phyloP scores from a whole-genome alignment of 2,888 invertebrate genomes.

The Parnassius smintheus region DNA sequence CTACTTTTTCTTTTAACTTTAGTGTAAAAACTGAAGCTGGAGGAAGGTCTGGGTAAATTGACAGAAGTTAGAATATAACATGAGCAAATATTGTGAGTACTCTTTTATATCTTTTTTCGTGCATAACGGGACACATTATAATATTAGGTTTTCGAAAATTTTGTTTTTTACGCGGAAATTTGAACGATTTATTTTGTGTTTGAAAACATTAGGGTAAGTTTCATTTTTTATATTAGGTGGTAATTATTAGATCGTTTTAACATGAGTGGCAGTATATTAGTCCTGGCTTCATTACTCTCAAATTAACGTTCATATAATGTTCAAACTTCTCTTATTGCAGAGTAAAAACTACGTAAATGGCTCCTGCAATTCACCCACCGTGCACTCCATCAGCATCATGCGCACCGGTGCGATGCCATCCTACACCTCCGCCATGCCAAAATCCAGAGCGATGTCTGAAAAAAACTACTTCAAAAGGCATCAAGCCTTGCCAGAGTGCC shows the following conservation, averaged over 20 bases:
- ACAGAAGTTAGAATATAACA: constrained; percentile 52
- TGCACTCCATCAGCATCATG: constrained; percentile 68
- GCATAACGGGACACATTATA: constrained; percentile 37
- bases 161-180: constrained; percentile 14
- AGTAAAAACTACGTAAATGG: constrained; percentile 41
- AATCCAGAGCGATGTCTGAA: constrained; percentile 62
- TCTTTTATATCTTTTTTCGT: constrained; percentile 28
- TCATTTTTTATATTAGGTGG: too few species aligned
- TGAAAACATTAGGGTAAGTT: constrained; percentile 4
- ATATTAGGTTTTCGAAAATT: constrained; percentile 17
- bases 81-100: constrained; percentile 67
- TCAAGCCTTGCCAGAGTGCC: constrained; percentile 62
- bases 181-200: constrained; percentile 16
- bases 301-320: constrained; percentile 13
- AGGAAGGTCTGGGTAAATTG: constrained; percentile 48
- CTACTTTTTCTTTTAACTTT: constrained; percentile 55
- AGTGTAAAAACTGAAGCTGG: constrained; percentile 59
- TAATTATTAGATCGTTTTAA: constrained; percentile 1
- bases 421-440: constrained; percentile 58
- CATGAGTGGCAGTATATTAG: constrained; percentile 35
- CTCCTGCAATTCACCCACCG: constrained; percentile 62
- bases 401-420: constrained; percentile 62
- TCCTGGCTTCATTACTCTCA: constrained; percentile 43
- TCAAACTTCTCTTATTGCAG: constrained; percentile 16
- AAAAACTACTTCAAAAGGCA: constrained; percentile 51